Evolutionary conservation across 2,113 vertebrate genomes (phyloP).

Genomic region (Pollimyrus isidori): DNA sequence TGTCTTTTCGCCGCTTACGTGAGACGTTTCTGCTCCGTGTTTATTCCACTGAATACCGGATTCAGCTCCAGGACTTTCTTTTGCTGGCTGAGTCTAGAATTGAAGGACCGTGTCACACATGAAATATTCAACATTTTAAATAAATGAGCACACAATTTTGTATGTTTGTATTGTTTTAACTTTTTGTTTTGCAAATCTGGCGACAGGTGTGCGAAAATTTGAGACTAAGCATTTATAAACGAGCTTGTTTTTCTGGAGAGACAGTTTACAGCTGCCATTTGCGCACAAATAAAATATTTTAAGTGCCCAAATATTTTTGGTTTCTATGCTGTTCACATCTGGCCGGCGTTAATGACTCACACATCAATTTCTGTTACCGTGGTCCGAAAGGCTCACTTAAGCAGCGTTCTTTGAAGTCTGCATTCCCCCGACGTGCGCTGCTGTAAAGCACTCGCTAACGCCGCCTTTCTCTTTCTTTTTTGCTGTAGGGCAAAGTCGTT

Average conservation of each 20-base stretch:
- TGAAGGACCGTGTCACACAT: neutral
- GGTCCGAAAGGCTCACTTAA: neutral
- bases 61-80: neutral
- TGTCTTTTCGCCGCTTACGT: neutral
- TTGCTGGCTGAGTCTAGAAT: neutral
- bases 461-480: neutral
- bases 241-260: neutral
- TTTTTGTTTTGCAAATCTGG: neutral
- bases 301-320: neutral
- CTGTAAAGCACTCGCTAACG: neutral
- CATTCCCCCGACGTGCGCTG: neutral
- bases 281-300: neutral
- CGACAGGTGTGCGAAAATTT: neutral
- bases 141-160: neutral
- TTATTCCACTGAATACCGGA: neutral
- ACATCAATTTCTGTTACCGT: neutral
- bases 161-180: neutral
- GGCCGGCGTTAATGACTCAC: neutral
- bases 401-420: neutral
- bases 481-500: conserved; percentile 10
- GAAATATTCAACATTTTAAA: neutral
- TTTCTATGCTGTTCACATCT: neutral
- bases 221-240: neutral
- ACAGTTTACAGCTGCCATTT: neutral
- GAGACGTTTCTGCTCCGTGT: neutral